A percentile compares a stretch with the other conserved stretches of the same genome.
These are phyloP conservation scores for Vicugna pacos DNA, from an alignment of 2,113 vertebrate genomes.

Conservation along the genomic window DNA sequence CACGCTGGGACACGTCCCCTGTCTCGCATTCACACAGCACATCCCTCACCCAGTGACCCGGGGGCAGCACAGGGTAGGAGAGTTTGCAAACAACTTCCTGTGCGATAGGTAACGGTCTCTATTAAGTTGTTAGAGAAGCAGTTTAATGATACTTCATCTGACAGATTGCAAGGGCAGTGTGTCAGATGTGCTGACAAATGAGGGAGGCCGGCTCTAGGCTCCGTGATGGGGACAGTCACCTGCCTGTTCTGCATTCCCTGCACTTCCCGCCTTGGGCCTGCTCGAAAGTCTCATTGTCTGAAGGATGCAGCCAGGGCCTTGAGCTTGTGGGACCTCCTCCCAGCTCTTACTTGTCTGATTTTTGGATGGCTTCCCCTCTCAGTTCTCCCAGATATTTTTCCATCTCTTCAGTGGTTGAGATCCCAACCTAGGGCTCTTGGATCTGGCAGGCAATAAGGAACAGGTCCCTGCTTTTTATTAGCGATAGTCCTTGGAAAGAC, in stretches of 20 bases:
- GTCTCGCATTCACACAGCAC: background rate
- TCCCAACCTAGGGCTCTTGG: conserved; percentile 51
- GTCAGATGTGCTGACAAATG: background rate
- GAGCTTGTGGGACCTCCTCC: conserved; percentile 34
- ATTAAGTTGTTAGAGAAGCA: background rate
- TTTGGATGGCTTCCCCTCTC: conserved; percentile 52
- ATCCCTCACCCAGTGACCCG: background rate
- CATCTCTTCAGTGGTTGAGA: conserved; percentile 46
- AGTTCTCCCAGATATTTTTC: conserved; percentile 50
- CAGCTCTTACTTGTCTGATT: conserved; percentile 38
- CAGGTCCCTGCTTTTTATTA: conserved; percentile 77
- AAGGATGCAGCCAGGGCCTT: background rate
- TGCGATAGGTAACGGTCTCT: background rate
- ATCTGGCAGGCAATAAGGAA: conserved; percentile 35
- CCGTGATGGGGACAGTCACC: background rate
- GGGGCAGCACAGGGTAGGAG: background rate
- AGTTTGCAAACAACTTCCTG: background rate
- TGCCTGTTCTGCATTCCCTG: background rate
- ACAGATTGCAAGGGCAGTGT: background rate
- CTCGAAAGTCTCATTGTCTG: background rate
- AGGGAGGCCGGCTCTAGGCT: background rate
- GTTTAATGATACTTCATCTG: background rate
- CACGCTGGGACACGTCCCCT: background rate
- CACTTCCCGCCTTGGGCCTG: background rate
- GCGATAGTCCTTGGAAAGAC: conserved; percentile 69